Evolutionary conservation across 1,140 invertebrate genomes (phyloP).

Genomic region (Drosophila kanapiae): DNA sequence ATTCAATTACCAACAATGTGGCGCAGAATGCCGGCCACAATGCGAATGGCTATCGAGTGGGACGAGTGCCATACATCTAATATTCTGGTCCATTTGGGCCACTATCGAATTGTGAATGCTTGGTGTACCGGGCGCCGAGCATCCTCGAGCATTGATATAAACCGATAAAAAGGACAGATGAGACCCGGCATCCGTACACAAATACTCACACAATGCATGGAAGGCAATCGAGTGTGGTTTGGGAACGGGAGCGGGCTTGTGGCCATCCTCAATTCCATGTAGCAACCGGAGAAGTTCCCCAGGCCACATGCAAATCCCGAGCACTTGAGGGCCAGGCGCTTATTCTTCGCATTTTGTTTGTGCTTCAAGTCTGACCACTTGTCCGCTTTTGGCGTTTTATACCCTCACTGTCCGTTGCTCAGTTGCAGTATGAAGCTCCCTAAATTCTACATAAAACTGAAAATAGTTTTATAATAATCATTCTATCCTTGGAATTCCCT

Average conservation of each 20-base stretch:
- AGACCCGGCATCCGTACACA: conserved; percentile 30
- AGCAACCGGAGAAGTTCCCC: conserved; percentile 37
- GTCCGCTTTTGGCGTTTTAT: conserved; percentile 36
- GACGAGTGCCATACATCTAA: conserved; percentile 26
- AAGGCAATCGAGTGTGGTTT: conserved; percentile 24
- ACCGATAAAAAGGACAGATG: conserved; percentile 73
- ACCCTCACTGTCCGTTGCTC: neutral
- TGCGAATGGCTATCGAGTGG: conserved; percentile 51
- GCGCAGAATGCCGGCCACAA: conserved; percentile 38
- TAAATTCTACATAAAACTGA: too few relatives aligned
- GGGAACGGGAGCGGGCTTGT: neutral
- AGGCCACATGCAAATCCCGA: conserved; percentile 66
- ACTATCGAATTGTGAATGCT: conserved; percentile 73
- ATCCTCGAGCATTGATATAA: conserved; percentile 65
- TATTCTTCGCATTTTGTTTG: conserved; percentile 44
- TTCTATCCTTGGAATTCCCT: too few relatives aligned
- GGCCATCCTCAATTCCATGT: conserved; percentile 39
- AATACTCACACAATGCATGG: conserved; percentile 9
- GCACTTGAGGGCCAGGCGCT: conserved; percentile 62
- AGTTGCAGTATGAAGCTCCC: too few relatives aligned
- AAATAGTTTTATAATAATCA: too few relatives aligned
- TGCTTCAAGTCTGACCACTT: conserved; percentile 59
- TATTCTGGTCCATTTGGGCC: conserved; percentile 58
- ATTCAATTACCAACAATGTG: conserved; percentile 42
- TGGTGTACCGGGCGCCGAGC: conserved; percentile 51